Percentiles rank a stretch among this genome's conserved stretches.
These are phyloP conservation scores for Aleadryas rufinucha DNA, from an alignment of 2,113 vertebrate genomes.

Conservation along the genomic window DNA sequence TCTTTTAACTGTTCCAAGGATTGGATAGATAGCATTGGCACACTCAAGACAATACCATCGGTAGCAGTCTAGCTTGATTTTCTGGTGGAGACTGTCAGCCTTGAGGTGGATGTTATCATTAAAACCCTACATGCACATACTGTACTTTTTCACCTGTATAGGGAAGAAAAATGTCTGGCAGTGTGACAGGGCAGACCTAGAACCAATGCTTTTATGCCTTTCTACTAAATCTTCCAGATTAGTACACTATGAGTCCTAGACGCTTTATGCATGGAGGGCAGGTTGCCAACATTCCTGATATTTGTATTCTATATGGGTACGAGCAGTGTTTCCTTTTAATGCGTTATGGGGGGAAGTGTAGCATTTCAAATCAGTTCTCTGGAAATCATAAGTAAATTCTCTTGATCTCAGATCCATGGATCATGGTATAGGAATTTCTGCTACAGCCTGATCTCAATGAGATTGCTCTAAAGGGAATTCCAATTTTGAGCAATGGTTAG, in stretches of 20 bases:
- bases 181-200: not conserved
- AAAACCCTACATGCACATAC: not conserved
- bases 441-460: not conserved
- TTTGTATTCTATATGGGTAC: not conserved
- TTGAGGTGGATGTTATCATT: not conserved
- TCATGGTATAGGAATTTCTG: not conserved
- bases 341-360: not conserved
- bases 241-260: not conserved
- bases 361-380: not conserved
- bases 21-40: not conserved
- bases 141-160: not conserved
- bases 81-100: not conserved
- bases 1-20: not conserved
- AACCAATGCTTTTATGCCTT: not conserved
- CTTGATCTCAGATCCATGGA: not conserved
- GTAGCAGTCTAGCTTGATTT: not conserved
- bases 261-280: fast-evolving
- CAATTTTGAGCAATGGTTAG: not conserved
- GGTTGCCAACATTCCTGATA: not conserved
- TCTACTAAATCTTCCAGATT: not conserved
- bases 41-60: not conserved
- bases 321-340: not conserved
- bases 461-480: not conserved
- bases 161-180: not conserved
- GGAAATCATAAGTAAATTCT: not conserved